These are phyloP conservation scores for Cavia aperea DNA, from an alignment of 2,113 vertebrate species.

Conservation along the genomic window DNA sequence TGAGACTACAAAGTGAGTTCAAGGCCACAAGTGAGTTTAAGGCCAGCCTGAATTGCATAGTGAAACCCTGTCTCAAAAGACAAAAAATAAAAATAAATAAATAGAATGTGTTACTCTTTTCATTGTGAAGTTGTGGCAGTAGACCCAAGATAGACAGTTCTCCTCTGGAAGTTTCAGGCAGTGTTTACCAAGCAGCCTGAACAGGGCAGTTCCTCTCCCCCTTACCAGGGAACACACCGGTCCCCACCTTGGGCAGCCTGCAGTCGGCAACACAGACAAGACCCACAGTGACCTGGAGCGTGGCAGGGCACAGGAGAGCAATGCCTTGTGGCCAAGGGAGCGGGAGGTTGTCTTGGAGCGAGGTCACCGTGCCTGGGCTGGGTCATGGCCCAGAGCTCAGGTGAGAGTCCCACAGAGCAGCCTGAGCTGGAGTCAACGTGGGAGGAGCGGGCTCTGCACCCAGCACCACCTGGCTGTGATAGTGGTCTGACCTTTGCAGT, in stretches of 20 bases:
- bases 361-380: not conserved
- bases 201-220: not conserved
- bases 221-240: no score
- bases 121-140: not conserved
- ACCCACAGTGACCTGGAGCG: not conserved
- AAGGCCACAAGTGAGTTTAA: no score
- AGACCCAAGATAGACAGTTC: not conserved
- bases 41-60: no score
- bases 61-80: no score
- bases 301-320: not conserved
- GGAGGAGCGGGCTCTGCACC: not conserved
- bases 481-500: not conserved
- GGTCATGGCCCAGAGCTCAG: not conserved
- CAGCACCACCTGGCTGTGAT: not conserved
- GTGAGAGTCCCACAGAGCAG: not conserved
- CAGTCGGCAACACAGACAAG: not conserved
- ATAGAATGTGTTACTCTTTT: not conserved
- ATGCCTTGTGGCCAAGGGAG: not conserved
- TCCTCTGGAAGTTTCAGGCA: not conserved
- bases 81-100: no score
- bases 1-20: no score
- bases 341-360: not conserved
- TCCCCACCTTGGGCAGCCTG: not conserved
- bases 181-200: not conserved
- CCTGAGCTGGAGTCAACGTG: not conserved